A percentile compares a stretch with the other conserved stretches of the same genome.
Evolutionary conservation across 1,140 invertebrate genomes (phyloP).

Genomic region (Apis mellifera): Amel_HAv3.1 CM009938.2:7673001-7673500

Average conservation of each 20-base stretch:
- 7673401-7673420: neutral
- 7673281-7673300: constrained; percentile 17
- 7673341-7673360: neutral
- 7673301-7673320: neutral
- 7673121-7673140: constrained; percentile 25
- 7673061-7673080: constrained; percentile 12
- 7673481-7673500: constrained; percentile 77
- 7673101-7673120: constrained; percentile 41
- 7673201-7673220: constrained; percentile 33
- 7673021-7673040: constrained; percentile 23
- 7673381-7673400: neutral
- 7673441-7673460: constrained; percentile 48
- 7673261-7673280: constrained; percentile 19
- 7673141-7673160: constrained; percentile 56
- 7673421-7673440: neutral
- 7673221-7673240: constrained; percentile 40
- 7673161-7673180: constrained; percentile 62
- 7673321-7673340: neutral
- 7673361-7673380: neutral
- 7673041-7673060: constrained; percentile 4
- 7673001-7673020: constrained; percentile 51
- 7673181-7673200: constrained; percentile 27
- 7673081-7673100: constrained; percentile 37
- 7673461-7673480: constrained; percentile 73
- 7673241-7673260: constrained; percentile 41